Evolutionary conservation across 2,888 invertebrate genomes (phyloP), one percentile per base, ranked within the genome.

Genomic region (Zaprionus obscuricornis): DNA sequence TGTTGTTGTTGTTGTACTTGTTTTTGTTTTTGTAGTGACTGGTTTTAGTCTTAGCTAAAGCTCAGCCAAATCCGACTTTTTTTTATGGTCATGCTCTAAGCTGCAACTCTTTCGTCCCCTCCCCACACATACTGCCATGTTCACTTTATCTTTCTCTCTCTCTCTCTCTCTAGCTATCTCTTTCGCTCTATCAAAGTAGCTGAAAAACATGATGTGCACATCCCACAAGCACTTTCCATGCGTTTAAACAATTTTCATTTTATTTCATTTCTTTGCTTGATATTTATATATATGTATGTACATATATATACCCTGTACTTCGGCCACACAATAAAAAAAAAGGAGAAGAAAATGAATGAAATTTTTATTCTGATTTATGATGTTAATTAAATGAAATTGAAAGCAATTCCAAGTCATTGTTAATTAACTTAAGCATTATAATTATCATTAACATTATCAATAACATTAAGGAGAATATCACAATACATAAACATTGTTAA

Each of bases 201-300:
- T 66, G 51, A 45, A 22, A 24, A 72, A 72, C 56, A 72, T 72
- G 54, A 69, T 69, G 73, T 50, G 58, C 68, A 66, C 57, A 67
- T 58, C 73, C 74, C 74, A 65, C 69, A 62, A 85, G 85, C 83
- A 82, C 85, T 79, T 79, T 79, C 78, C 78, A 79, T 79, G 85
- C 85, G 83, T 74, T 79, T 79, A 82, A 79, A 69, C 85, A 79
- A 79, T 79, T 85, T 85, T 62, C 85, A 62, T 68, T 71, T 63
- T 63, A 65, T 73, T 69, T 73, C 66, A 54, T 70, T 77, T 72
- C 57, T n/a, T 33, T 33, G 10, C 3, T 29, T 29, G 3, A n/a
- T 29, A 10, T 29, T 5, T 24, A 24, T 24, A 8, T 24, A 8
- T 24, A 8, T 24, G 24, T 24, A 8, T 66, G 40, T 49, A 47